Evolutionary conservation across 2,797 vertebrate species (phyloP), one percentile per base, ranked within the genome.

Genomic region (Syndactyla subalaris): DNA sequence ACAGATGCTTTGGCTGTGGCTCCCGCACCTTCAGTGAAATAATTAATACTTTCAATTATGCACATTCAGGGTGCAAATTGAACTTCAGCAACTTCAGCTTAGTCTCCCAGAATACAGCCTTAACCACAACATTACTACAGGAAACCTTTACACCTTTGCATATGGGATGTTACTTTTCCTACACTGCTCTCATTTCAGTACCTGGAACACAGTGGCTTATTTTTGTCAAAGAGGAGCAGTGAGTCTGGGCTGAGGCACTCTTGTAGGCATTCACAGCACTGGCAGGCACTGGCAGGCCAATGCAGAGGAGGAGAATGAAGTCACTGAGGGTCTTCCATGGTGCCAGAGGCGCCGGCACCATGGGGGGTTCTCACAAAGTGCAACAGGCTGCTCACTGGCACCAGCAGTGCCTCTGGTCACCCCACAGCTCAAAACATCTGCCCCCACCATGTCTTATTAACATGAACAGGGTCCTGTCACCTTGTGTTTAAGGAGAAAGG

Each of bases 361-460:
- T 1, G 73, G 41, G 79, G 84, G 38, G 43, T 14, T 51, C 54
- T 83, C 68, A 3, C 57, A 45, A 6, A 10, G 71, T 39, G 2
- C 2, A 0, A 2, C 46, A 3, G 34, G 8, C 34, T 4, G 8
- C 46, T 36, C 61, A 16, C 22, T 4, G 0, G 12, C 8, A 1
- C 41, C 6, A 1, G 17, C 26, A 48, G 45, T 12, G 3, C 36
- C 70, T n/a, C 46, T 2, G 0, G 9, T 12, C 12, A 36, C 9
- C 51, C 39, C 45, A 5, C 36, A 6, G 13, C 41, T 6, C 19
- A 1, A 5, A 51, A 32, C 32, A 13, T 12, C 45, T 14, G 18
- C 7, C 10, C 5, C 17, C 18, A 4, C 6, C 3, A 1, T 2
- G 24, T 21, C 49, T 1, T 3, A 13, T 12, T 5, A 48, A 57